These are phyloP conservation scores for Polydrusus tereticollis DNA, from an alignment of 2,888 invertebrate species.

Conservation along the genomic window DNA sequence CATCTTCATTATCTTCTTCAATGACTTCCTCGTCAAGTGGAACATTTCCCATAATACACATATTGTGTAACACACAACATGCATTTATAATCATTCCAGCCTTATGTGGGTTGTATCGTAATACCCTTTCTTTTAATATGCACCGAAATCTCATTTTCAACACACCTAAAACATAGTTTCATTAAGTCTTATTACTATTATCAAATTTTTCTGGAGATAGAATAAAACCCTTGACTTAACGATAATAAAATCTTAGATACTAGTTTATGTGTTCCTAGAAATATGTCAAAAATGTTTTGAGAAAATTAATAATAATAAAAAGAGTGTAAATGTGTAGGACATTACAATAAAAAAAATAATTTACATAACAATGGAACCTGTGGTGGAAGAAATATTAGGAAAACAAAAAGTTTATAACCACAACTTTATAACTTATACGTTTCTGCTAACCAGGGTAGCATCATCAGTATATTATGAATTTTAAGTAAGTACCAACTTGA, in stretches of 20 bases:
- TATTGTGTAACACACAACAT: conserved; percentile 42
- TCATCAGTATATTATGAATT: neutral
- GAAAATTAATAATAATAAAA: neutral
- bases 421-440: neutral
- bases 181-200: neutral
- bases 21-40: conserved; percentile 3
- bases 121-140: conserved; percentile 31
- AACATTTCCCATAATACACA: conserved; percentile 31
- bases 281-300: conserved; percentile 1
- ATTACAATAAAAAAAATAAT: neutral
- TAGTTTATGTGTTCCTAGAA: neutral
- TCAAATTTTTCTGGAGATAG: neutral
- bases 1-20: conserved; percentile 3
- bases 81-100: conserved; percentile 34
- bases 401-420: neutral
- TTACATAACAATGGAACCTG: neutral
- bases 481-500: neutral
- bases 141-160: conserved; percentile 43
- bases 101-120: conserved; percentile 30
- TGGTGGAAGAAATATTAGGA: neutral
- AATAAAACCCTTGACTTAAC: neutral
- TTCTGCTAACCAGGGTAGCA: neutral
- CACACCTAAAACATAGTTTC: conserved; percentile 19
- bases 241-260: neutral
- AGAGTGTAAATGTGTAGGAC: neutral